Base-by-base conservation (phyloP, 2,113 vertebrate species). In the Oryzias celebensis region DNA sequence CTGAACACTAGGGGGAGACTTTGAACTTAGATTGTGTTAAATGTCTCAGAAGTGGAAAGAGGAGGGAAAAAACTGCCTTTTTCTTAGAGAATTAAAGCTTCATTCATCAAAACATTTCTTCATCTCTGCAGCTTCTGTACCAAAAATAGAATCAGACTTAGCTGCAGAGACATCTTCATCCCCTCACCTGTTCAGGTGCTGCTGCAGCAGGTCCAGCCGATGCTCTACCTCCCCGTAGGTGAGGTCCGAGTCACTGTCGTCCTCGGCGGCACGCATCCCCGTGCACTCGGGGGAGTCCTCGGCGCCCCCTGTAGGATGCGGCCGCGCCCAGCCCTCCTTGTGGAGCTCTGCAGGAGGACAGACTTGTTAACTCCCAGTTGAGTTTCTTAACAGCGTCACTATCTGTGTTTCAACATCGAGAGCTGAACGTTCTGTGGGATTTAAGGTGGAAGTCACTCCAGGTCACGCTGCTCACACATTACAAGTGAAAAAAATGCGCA, bases 211-310 rank as follows among this genome's bases (percentile, higher is more conserved):
- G 90, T 98, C 96, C 83, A 98, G 85, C 47, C 95, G 91, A 77
- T 96, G 96, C 77, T 99, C 97, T 85, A 98, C 95, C 90, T 98
- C 97, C 12, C 94, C 94, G 0, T 96, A 98, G 16, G 94, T 94
- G 81, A 98, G 91, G 66, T 98, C 96, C 0, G 94, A 96, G 86
- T 97, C 95, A 0, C 93, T 94, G 87, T 98, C 95, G 1, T 98
- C 95, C 45, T 94, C 94, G 70, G 89, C 84, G 0, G 89, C 93
- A 59, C 92, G 93, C 12, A 89, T 83, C 50, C 91, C 91, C 23
- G 82, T 90, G 66, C 91, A 90, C 42, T 84, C 91, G 62, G 89
- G 76, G 0, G 92, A 44, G 42, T 90, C 92, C 58, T 94, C 92
- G 0, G 75, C 83, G 16, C 73, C 89, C 58, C 85, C 84, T 10